Evolutionary conservation across 1,140 invertebrate genomes (phyloP).

Genomic region (Laupala kohalensis): DNA sequence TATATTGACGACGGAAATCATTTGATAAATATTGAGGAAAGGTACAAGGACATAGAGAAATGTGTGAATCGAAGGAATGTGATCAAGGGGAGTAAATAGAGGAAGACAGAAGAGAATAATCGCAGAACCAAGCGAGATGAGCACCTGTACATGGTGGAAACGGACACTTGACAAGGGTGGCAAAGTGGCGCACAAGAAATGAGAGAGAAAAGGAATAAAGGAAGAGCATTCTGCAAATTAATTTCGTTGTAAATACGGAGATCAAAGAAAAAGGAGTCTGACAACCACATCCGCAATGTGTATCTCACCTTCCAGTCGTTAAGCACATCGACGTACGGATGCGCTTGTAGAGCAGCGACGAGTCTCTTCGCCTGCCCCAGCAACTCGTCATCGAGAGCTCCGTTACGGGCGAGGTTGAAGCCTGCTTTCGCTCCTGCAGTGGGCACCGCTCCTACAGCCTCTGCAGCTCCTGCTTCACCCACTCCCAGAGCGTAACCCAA

Average conservation of each 20-base stretch:
- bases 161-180: too few relatives aligned
- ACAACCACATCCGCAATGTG: not conserved
- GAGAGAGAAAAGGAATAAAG: not conserved
- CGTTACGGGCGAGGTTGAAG: constrained; percentile 47
- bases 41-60: too few relatives aligned
- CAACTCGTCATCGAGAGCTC: constrained; percentile 44
- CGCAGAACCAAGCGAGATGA: not conserved
- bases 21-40: too few relatives aligned
- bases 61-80: too few relatives aligned
- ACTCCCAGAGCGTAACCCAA: constrained; percentile 39
- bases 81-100: too few relatives aligned
- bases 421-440: constrained; percentile 24
- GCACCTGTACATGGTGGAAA: not conserved
- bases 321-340: constrained; percentile 41
- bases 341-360: constrained; percentile 41
- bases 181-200: too few relatives aligned
- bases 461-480: not conserved
- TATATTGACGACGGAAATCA: too few relatives aligned
- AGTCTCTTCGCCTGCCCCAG: constrained; percentile 45
- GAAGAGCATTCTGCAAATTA: not conserved
- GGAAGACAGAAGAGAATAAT: not conserved
- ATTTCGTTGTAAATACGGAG: not conserved
- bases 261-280: not conserved
- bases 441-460: constrained; percentile 20
- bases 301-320: constrained; percentile 50